Percentiles rank a stretch among this genome's conserved stretches.
Evolutionary conservation across 2,797 vertebrate species (phyloP).

Genomic region (Coregonus ussuriensis): DNA sequence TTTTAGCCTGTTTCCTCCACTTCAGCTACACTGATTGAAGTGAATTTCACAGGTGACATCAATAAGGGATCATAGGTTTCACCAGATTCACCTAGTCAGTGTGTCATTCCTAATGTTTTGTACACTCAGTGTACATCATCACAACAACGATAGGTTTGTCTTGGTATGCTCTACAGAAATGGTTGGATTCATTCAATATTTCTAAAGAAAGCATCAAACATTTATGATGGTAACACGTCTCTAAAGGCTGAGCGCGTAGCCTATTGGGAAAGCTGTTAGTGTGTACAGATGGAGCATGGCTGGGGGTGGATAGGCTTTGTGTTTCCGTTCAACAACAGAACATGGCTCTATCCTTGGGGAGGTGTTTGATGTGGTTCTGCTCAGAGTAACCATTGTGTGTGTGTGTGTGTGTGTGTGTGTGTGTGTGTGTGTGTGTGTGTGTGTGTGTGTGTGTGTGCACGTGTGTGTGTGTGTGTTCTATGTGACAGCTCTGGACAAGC

Average conservation of each 20-base stretch:
- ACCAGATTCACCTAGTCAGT: no score
- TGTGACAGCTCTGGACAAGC: conserved; percentile 88
- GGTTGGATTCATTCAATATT: background rate
- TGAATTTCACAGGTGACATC: no score
- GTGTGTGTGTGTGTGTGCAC: conserved; percentile 31
- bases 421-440: conserved; percentile 35
- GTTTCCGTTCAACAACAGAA: background rate
- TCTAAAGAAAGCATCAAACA: background rate
- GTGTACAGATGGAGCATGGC: background rate
- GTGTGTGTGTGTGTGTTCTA: conserved; percentile 37
- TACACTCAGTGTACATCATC: background rate
- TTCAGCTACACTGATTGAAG: no score
- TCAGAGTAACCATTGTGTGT: conserved; percentile 13
- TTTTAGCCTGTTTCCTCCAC: no score
- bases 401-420: conserved; percentile 42
- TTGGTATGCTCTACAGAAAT: background rate
- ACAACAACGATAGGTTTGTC: background rate
- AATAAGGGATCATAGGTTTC: no score
- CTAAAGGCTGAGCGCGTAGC: background rate
- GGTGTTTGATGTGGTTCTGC: background rate
- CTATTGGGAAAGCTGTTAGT: background rate
- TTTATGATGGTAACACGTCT: background rate
- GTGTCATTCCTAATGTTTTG: no score
- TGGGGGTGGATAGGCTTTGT: background rate
- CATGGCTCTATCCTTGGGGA: background rate